Conservation (phyloP, 2,888 invertebrate species). For the Platypus cylindrus region DNA sequence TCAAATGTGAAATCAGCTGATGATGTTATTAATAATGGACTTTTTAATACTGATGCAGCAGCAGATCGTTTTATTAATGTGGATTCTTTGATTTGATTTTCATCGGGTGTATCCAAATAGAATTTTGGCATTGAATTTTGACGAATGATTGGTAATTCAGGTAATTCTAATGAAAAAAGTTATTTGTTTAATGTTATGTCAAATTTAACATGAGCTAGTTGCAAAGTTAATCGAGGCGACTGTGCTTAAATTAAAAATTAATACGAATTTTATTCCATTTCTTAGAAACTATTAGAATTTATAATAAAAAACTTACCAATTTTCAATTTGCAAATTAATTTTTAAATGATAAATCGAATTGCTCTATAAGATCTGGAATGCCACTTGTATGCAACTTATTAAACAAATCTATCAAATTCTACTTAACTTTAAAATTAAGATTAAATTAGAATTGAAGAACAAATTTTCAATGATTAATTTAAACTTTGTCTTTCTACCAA, state of each 20-base stretch:
- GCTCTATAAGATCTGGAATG: too few species aligned
- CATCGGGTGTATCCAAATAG: constrained; percentile 32
- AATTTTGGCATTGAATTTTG: constrained; percentile 35
- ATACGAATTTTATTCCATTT: not conserved
- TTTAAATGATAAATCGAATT: too few species aligned
- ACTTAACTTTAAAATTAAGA: too few species aligned
- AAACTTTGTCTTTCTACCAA: too few species aligned
- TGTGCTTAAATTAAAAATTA: not conserved
- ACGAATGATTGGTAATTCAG: constrained; percentile 32
- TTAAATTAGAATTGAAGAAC: too few species aligned
- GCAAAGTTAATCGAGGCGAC: not conserved
- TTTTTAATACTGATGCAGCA: constrained; percentile 26
- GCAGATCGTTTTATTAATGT: constrained; percentile 22
- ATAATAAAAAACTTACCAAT: not conserved
- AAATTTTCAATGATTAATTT: too few species aligned
- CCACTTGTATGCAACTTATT: too few species aligned
- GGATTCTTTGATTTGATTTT: constrained; percentile 25
- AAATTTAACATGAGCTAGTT: not conserved
- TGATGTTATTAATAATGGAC: constrained; percentile 27
- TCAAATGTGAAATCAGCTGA: constrained; percentile 26
- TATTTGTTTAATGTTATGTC: not conserved
- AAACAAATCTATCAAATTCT: too few species aligned
- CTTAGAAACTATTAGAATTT: not conserved
- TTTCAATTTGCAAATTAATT: too few species aligned
- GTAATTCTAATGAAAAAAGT: constrained; percentile 13